Percentiles rank a stretch among this genome's conserved stretches.
Evolutionary conservation across 2,888 invertebrate species (phyloP).

Genomic region (Sthenelais limicola): DNA sequence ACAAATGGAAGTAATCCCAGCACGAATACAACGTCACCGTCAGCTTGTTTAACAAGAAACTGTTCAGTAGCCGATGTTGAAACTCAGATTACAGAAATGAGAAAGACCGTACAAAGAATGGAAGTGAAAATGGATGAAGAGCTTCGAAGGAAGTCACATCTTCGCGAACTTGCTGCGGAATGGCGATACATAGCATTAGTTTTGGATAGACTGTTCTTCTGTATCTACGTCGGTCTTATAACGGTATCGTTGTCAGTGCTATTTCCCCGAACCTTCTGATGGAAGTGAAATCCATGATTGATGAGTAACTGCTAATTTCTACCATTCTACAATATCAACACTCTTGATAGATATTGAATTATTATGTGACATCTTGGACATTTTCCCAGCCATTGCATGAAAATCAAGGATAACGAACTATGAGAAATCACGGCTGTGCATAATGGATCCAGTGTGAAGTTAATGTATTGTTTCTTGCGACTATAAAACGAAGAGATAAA

Average conservation of each 20-base stretch:
- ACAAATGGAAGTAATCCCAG: not conserved
- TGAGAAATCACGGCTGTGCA: no score
- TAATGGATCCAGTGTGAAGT: no score
- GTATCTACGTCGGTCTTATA: conserved; percentile 26
- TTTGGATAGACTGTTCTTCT: conserved; percentile 35
- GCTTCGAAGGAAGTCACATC: not conserved
- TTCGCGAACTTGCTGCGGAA: not conserved
- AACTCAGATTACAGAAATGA: conserved; percentile 13
- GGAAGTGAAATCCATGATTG: no score
- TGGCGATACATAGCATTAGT: conserved; percentile 36
- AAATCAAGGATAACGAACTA: no score
- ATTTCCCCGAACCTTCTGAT: conserved; percentile 18
- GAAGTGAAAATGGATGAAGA: conserved; percentile 28
- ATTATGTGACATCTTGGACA: no score
- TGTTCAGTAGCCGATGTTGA: not conserved
- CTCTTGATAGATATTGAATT: no score
- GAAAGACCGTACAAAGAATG: conserved; percentile 6
- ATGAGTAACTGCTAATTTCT: no score
- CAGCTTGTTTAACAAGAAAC: not conserved
- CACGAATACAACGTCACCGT: not conserved
- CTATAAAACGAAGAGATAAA: no score
- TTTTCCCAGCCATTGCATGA: no score
- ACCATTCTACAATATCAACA: no score
- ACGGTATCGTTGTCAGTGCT: conserved; percentile 22
- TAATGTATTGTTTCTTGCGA: no score